A percentile compares a stretch with the other conserved stretches of the same genome.
These are phyloP conservation scores for Artemisiospiza belli DNA, from an alignment of 2,113 vertebrate species.

Conservation along the genomic window DNA sequence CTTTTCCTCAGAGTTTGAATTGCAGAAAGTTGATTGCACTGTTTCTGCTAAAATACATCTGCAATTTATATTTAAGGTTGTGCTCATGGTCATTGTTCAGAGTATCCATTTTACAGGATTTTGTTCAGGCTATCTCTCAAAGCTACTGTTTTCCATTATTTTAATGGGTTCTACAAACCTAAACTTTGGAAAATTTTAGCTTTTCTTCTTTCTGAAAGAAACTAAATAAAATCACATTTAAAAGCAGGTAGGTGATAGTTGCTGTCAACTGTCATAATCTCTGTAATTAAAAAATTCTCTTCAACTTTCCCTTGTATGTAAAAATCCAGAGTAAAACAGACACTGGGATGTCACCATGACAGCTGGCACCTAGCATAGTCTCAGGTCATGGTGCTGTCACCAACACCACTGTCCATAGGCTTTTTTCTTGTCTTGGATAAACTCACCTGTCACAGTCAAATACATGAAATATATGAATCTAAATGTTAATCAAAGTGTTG, in stretches of 20 bases:
- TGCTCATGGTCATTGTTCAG: background rate
- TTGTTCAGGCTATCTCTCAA: background rate
- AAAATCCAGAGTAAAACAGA: background rate
- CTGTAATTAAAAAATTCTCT: background rate
- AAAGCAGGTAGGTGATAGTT: background rate
- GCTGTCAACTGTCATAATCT: background rate
- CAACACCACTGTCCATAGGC: rapidly evolving
- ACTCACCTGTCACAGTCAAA: background rate
- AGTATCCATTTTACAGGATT: background rate
- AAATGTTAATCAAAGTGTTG: background rate
- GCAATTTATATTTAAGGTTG: background rate
- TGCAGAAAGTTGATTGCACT: background rate
- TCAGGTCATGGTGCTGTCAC: background rate
- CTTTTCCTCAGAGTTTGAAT: background rate
- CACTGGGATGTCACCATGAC: background rate
- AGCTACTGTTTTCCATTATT: background rate
- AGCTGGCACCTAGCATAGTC: background rate
- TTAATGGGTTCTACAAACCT: background rate
- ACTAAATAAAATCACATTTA: background rate
- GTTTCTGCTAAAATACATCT: background rate
- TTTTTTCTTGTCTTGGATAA: background rate
- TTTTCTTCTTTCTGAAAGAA: background rate
- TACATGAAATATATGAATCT: background rate
- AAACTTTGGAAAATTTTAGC: background rate
- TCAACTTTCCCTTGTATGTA: background rate